A percentile compares a stretch with the other conserved stretches of the same genome.
Evolutionary conservation across 2,113 vertebrate species (phyloP).

Genomic region (Anseranas semipalmata): DNA sequence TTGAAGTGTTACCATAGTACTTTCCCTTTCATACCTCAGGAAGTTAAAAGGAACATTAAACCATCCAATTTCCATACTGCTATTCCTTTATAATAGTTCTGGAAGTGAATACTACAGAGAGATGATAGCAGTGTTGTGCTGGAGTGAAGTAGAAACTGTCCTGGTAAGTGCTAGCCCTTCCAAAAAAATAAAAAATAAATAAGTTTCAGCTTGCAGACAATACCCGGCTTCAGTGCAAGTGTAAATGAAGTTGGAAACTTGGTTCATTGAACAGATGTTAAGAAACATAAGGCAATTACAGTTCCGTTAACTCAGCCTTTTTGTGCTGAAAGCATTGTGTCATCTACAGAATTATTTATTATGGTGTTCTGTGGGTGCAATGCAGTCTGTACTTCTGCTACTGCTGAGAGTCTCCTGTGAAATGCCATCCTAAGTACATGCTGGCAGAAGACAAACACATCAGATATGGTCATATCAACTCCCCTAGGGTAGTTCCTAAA

Average conservation of each 20-base stretch:
- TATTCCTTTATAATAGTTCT: not conserved
- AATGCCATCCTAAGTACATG: not conserved
- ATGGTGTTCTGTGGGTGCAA: not conserved
- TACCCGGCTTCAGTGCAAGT: not conserved
- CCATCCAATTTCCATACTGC: not conserved
- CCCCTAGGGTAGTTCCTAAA: not conserved
- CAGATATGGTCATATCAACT: not conserved
- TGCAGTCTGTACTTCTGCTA: not conserved
- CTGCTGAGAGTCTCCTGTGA: not conserved
- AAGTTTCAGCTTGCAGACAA: not conserved
- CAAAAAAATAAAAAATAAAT: not conserved
- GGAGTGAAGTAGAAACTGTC: not conserved
- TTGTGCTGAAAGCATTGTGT: not conserved
- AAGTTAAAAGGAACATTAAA: not conserved
- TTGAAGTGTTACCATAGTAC: not conserved
- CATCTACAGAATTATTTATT: not conserved
- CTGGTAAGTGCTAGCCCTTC: not conserved
- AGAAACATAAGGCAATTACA: not conserved
- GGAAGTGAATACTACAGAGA: not conserved
- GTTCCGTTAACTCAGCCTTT: not conserved
- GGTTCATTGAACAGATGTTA: not conserved
- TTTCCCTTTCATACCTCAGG: not conserved
- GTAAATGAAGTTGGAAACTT: not conserved
- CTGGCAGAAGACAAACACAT: not conserved
- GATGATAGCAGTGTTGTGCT: not conserved